Evolutionary conservation across 2,113 vertebrate genomes (phyloP).

Genomic region (Mastomys natalensis): DNA sequence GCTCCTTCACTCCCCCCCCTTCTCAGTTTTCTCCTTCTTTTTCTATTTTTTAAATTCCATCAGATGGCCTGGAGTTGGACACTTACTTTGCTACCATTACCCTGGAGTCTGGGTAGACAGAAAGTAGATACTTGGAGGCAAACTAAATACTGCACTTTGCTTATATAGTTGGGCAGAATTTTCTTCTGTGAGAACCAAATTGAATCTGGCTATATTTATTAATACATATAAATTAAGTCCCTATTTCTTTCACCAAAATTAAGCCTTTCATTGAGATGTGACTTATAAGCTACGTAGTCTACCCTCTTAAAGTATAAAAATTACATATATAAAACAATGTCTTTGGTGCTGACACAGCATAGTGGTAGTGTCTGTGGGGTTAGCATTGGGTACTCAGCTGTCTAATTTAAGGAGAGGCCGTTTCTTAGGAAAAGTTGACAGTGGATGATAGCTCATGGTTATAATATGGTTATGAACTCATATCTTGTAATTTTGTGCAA

Average conservation of each 20-base stretch:
- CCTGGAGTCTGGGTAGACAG: neutral
- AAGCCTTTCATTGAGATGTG: neutral
- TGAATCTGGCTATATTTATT: neutral
- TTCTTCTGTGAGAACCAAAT: slow-evolving; percentile 18
- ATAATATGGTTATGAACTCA: slow-evolving; percentile 7
- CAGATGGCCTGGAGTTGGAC: slow-evolving; percentile 13
- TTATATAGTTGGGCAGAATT: neutral
- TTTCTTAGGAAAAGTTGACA: neutral
- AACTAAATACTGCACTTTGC: slow-evolving; percentile 38
- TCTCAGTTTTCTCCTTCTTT: neutral
- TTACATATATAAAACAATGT: neutral
- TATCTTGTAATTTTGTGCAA: neutral
- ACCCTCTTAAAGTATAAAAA: neutral
- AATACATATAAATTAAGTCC: neutral
- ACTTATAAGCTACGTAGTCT: neutral
- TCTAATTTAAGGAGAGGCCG: too few species aligned
- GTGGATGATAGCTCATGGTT: neutral
- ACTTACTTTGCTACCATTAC: slow-evolving; percentile 64
- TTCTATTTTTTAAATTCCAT: neutral
- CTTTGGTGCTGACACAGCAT: neutral
- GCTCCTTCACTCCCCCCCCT: neutral
- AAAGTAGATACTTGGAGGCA: slow-evolving; percentile 59
- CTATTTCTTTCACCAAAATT: neutral
- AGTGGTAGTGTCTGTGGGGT: neutral
- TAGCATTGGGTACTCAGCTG: too few species aligned